Conservation (phyloP, 2,888 invertebrate species). For the Lepetodrilus schrolli region DNA sequence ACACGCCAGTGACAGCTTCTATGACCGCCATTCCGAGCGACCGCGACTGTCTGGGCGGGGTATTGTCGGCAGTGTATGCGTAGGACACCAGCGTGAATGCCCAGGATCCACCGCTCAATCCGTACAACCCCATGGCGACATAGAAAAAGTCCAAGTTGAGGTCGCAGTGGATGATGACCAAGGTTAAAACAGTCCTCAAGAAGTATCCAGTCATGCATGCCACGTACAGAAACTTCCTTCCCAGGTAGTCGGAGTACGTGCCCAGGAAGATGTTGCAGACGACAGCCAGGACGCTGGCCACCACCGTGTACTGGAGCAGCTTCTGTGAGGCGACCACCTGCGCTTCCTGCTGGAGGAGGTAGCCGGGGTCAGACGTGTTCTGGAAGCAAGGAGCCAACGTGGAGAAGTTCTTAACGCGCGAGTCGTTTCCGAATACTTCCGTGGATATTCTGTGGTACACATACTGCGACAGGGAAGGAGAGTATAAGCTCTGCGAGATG, state of each 20-base stretch:
- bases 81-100: constrained; percentile 36
- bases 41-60: constrained; percentile 31
- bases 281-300: constrained; percentile 30
- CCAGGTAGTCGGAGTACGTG: constrained; percentile 45
- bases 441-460: constrained; percentile 4
- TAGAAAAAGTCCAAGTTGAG: constrained; percentile 44
- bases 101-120: background rate
- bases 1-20: constrained; percentile 32
- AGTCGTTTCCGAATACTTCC: constrained; percentile 7
- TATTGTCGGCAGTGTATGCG: constrained; percentile 41
- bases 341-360: constrained; percentile 20
- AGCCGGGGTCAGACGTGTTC: constrained; percentile 22
- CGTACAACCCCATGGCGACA: constrained; percentile 48
- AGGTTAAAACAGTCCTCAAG: constrained; percentile 27
- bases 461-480: background rate
- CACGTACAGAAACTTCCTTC: constrained; percentile 45
- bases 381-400: constrained; percentile 10
- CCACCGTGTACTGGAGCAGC: constrained; percentile 31
- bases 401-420: background rate
- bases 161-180: constrained; percentile 46
- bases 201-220: constrained; percentile 36
- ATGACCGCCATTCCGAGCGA: constrained; percentile 42
- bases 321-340: constrained; percentile 33
- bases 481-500: background rate
- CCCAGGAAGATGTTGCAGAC: constrained; percentile 37